Base-by-base conservation (phyloP, 2,888 invertebrate species). In the Drosophila anomalata region DNA sequence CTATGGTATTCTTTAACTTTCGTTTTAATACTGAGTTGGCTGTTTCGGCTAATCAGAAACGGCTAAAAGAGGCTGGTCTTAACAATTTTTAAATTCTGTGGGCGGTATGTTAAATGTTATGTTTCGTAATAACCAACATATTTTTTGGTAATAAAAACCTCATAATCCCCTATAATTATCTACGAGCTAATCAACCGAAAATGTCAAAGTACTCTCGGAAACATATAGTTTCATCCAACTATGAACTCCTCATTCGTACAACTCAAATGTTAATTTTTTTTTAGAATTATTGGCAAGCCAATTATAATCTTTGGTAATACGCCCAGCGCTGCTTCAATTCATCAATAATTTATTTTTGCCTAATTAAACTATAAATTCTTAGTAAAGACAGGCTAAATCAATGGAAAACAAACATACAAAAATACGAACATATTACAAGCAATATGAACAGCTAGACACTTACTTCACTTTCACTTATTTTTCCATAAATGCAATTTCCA, bases 401-500 rank as follows among this genome's bases (percentile, higher is more conserved):
- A 9, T 9, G 8, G 2, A 9, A 29, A 29, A 29, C 3, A 29
- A 29, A 9, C 9, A 17, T 17, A 29, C 3, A 29, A 29, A 9
- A 3, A 17, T 17, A 1, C 1, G 17, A 17, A 17, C 17, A 17
- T 1, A 17, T 17, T 17, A 17, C 17, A 1, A 17, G 17, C 17
- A 17, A 17, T 17, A 17, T 17, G 17, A 17, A 5, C 12, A 36
- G 6, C 4, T 33, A 12, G 12, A 36, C n/a, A 36, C 6, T 2
- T 36, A 36, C n/a, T 36, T 36, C 36, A 14, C 17, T 26, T 42
- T 22, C 12, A 9, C 5, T 41, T 24, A 14, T 20, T 33, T 41
- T 52, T 14, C 52, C 46, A 46, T 46, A 24, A 20, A 54, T 20
- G n/a, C 20, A 39, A 1, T n/a, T 31, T 17, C 31, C n/a, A 12